phyloP scores from a whole-genome alignment of 2,113 vertebrate genomes.

The Lipophrys pholis region DNA sequence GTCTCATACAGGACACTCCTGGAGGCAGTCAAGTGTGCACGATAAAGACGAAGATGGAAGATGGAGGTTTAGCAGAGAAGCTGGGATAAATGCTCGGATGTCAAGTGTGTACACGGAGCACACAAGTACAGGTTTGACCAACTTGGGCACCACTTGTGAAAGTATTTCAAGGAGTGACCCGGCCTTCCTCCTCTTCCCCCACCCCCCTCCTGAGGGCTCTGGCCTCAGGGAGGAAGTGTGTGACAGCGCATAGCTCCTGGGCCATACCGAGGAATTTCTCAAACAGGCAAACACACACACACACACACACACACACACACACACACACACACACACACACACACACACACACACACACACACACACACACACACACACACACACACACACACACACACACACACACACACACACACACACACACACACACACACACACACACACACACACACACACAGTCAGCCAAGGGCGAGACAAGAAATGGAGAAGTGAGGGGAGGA shows the following conservation, averaged over 20 bases:
- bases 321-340: constrained; percentile 25
- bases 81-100: too few species aligned
- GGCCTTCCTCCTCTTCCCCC: constrained; percentile 8
- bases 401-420: constrained; percentile 27
- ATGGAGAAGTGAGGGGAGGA: constrained; percentile 35
- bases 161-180: constrained; percentile 20
- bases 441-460: constrained; percentile 37
- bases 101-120: background rate
- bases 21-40: constrained; percentile 13
- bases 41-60: constrained; percentile 16
- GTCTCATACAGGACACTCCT: too few species aligned
- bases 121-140: constrained; percentile 14
- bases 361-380: constrained; percentile 31
- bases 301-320: constrained; percentile 16
- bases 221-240: constrained; percentile 73
- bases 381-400: constrained; percentile 24
- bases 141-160: constrained; percentile 29
- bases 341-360: constrained; percentile 32
- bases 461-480: constrained; percentile 60
- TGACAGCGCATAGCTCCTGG: constrained; percentile 72
- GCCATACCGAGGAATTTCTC: constrained; percentile 72
- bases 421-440: constrained; percentile 32
- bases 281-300: constrained; percentile 23
- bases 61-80: too few species aligned
- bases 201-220: constrained; percentile 14